These are phyloP conservation scores for Drosophila pruinosa DNA, from an alignment of 1,140 invertebrate genomes.

Conservation along the genomic window DNA sequence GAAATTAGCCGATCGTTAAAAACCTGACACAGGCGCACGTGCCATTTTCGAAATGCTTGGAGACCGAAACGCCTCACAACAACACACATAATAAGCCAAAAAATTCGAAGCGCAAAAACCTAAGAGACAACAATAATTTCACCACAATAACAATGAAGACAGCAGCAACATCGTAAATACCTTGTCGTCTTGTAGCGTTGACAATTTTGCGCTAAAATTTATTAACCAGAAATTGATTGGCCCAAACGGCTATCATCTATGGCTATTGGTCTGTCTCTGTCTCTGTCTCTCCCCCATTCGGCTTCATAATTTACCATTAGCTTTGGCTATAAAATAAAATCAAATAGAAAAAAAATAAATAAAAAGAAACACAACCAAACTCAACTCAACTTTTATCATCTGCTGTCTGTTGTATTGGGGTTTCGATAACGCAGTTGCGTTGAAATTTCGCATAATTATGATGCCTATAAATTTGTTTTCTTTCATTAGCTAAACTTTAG, in stretches of 20 bases:
- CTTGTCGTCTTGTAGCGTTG: slow-evolving; percentile 62
- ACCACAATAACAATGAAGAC: slow-evolving; percentile 51
- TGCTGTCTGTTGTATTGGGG: slow-evolving; percentile 13
- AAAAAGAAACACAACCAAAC: slow-evolving; percentile 25
- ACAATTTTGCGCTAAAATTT: slow-evolving; percentile 71
- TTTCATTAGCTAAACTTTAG: slow-evolving; percentile 74
- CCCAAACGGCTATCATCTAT: slow-evolving; percentile 73
- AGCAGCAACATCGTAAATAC: slow-evolving; percentile 68
- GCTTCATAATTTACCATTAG: slow-evolving; percentile 79
- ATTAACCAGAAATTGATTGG: slow-evolving; percentile 81
- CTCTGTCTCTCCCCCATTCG: slow-evolving; percentile 14
- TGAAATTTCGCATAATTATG: slow-evolving; percentile 81
- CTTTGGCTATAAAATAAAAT: slow-evolving; percentile 37
- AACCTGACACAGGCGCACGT: slow-evolving; percentile 79
- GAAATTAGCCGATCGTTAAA: slow-evolving; percentile 78
- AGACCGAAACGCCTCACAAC: slow-evolving; percentile 52
- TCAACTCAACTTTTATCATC: slow-evolving; percentile 52
- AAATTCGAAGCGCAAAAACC: slow-evolving; percentile 22
- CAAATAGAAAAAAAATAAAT: slow-evolving; percentile 34
- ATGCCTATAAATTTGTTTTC: slow-evolving; percentile 81
- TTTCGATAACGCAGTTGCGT: slow-evolving; percentile 69
- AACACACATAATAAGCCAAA: slow-evolving; percentile 39
- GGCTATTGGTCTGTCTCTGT: slow-evolving; percentile 26
- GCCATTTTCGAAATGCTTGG: slow-evolving; percentile 73
- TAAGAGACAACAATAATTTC: slow-evolving; percentile 74